Evolutionary conservation across 2,888 invertebrate genomes (phyloP).

Genomic region (Agonum fuliginosum): DNA sequence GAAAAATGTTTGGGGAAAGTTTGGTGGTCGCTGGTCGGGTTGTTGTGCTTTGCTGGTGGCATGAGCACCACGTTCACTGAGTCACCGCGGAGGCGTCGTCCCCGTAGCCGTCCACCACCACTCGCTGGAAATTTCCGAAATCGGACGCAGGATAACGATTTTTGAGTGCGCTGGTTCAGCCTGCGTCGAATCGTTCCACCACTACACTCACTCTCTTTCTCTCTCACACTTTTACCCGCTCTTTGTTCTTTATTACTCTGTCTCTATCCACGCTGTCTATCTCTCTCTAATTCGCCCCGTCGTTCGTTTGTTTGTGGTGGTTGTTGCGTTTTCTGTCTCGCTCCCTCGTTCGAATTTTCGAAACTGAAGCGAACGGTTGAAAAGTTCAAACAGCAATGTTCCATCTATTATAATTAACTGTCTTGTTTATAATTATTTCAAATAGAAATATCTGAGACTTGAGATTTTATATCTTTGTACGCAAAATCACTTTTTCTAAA

Average conservation of each 20-base stretch:
- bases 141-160: conserved; percentile 48
- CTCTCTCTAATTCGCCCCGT: conserved; percentile 37
- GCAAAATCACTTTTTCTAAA: neutral
- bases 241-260: conserved; percentile 11
- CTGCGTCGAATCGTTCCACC: conserved; percentile 38
- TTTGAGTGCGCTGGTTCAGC: conserved; percentile 35
- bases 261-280: neutral
- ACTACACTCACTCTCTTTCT: neutral
- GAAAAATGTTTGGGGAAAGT: neutral
- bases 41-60: conserved; percentile 33
- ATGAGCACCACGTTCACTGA: conserved; percentile 16
- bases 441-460: conserved; percentile 34
- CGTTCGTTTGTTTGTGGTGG: conserved; percentile 41
- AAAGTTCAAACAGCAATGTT: conserved; percentile 41
- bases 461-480: conserved; percentile 18
- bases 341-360: conserved; percentile 37
- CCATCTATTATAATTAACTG: conserved; percentile 44
- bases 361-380: conserved; percentile 38
- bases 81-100: conserved; percentile 27
- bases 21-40: conserved; percentile 20
- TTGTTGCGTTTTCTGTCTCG: conserved; percentile 18
- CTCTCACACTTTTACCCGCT: neutral
- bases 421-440: conserved; percentile 46
- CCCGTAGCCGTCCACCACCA: conserved; percentile 7
- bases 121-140: conserved; percentile 45